Percentiles rank a stretch among this genome's conserved stretches.
Evolutionary conservation across 1,140 invertebrate species (phyloP).

Genomic region (Wasmannia auropunctata): DNA sequence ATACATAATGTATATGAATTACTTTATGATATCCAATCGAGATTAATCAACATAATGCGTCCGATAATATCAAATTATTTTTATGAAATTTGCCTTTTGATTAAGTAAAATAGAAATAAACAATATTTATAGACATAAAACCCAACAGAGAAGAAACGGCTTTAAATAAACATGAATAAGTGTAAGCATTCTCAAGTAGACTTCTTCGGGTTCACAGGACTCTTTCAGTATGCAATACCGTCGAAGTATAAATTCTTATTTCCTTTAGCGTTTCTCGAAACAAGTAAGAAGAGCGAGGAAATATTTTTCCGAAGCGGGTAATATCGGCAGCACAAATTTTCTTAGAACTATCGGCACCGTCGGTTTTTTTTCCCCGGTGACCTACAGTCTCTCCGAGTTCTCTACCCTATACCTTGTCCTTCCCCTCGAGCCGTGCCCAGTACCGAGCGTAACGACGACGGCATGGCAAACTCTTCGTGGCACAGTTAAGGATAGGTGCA

Average conservation of each 20-base stretch:
- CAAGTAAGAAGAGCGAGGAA: slow-evolving; percentile 36
- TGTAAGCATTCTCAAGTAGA: neutral
- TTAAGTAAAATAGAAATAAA: neutral
- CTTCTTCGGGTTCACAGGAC: neutral
- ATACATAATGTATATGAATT: neutral
- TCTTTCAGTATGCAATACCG: neutral
- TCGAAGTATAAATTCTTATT: neutral
- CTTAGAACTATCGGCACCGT: slow-evolving; percentile 39
- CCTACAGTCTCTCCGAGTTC: neutral
- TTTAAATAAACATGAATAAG: neutral
- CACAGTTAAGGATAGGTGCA: slow-evolving; percentile 65
- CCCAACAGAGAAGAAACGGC: neutral
- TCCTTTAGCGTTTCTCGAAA: neutral
- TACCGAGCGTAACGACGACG: slow-evolving; percentile 46
- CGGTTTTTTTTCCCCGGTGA: neutral
- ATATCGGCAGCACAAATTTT: slow-evolving; percentile 68
- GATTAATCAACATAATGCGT: too few relatives aligned
- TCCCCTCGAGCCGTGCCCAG: slow-evolving; percentile 3
- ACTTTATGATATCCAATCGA: neutral
- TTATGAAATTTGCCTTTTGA: neutral
- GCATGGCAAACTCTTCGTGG: slow-evolving; percentile 64
- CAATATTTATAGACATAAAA: neutral
- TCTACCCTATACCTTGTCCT: neutral
- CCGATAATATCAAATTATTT: neutral
- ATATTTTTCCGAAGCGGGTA: slow-evolving; percentile 31